Conservation (phyloP, 2,888 invertebrate species). For the Apodemia duryi region DNA sequence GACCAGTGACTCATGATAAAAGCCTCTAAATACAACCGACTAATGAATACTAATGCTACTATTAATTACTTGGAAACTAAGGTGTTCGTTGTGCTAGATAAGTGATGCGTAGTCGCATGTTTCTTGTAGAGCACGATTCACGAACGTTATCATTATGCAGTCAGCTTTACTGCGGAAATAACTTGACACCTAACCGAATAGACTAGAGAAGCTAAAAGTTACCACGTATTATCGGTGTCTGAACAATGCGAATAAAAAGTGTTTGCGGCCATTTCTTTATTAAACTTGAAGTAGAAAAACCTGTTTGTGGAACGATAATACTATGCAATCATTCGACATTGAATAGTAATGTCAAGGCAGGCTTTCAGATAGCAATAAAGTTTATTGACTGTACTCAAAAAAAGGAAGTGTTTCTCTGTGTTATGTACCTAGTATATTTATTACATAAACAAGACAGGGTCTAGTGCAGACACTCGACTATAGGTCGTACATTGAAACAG, state of each 20-base stretch:
- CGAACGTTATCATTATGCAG: slow-evolving; percentile 32
- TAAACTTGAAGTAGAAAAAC: slow-evolving; percentile 19
- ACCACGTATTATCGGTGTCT: slow-evolving; percentile 16
- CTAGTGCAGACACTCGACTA: too few relatives aligned
- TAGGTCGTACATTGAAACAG: too few relatives aligned
- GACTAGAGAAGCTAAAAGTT: slow-evolving; percentile 20
- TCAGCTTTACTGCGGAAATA: slow-evolving; percentile 28
- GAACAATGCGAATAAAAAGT: slow-evolving; percentile 19
- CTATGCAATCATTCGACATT: slow-evolving; percentile 17
- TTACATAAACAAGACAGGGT: too few relatives aligned
- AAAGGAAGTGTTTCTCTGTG: too few relatives aligned
- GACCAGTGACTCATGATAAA: slow-evolving; percentile 26
- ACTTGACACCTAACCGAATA: slow-evolving; percentile 23
- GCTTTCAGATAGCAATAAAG: not conserved
- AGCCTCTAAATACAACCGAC: slow-evolving; percentile 26
- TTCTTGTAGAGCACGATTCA: slow-evolving; percentile 34
- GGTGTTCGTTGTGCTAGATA: slow-evolving; percentile 26
- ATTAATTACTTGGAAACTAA: slow-evolving; percentile 35
- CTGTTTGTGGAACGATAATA: slow-evolving; percentile 18
- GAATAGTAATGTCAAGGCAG: slow-evolving; percentile 11
- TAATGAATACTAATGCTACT: slow-evolving; percentile 30
- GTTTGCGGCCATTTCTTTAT: slow-evolving; percentile 19
- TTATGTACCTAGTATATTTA: too few relatives aligned
- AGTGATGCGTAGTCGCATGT: slow-evolving; percentile 10
- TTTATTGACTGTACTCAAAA: too few relatives aligned